A percentile compares a stretch with the other conserved stretches of the same genome.
These are phyloP conservation scores for Condylura cristata DNA, from an alignment of 2,113 vertebrate species.

Conservation along the genomic window DNA sequence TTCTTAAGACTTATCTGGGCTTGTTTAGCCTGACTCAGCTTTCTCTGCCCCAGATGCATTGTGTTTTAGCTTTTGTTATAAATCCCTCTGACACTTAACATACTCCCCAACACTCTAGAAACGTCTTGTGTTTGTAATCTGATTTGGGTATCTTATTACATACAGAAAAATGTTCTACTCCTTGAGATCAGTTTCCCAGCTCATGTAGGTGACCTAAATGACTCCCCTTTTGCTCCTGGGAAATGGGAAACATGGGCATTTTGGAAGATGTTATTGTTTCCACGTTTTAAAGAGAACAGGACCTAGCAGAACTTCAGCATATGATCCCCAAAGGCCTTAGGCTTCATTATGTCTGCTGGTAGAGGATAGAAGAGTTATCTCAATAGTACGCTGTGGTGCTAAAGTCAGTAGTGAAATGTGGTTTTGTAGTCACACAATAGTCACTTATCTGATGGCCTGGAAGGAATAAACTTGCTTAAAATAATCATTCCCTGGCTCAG, in stretches of 20 bases:
- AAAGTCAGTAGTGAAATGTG: slow-evolving; percentile 51
- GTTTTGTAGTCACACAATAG: slow-evolving; percentile 57
- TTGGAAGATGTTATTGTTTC: slow-evolving; percentile 59
- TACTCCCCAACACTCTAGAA: slow-evolving; percentile 35
- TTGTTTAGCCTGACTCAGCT: not conserved
- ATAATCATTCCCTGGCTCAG: slow-evolving; percentile 29
- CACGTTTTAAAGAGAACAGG: slow-evolving; percentile 40
- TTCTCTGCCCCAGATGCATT: slow-evolving; percentile 46
- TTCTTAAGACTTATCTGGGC: slow-evolving; percentile 27
- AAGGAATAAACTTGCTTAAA: slow-evolving; percentile 72
- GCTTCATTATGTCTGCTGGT: slow-evolving; percentile 15
- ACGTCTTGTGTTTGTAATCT: slow-evolving; percentile 65
- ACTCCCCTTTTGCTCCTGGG: slow-evolving; percentile 41
- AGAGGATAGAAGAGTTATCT: slow-evolving; percentile 38
- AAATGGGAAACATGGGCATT: not conserved
- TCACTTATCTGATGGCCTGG: slow-evolving; percentile 52
- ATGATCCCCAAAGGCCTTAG: slow-evolving; percentile 21
- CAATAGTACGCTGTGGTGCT: not conserved
- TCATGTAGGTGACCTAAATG: slow-evolving; percentile 49
- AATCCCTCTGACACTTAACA: slow-evolving; percentile 13
- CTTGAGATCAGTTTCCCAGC: slow-evolving; percentile 44
- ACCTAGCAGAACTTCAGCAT: not conserved
- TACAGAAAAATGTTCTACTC: slow-evolving; percentile 52
- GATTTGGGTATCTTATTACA: slow-evolving; percentile 64
- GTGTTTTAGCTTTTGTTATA: slow-evolving; percentile 57